Base-by-base conservation (phyloP, 1,140 invertebrate genomes). In the Theocolax elegans region DNA sequence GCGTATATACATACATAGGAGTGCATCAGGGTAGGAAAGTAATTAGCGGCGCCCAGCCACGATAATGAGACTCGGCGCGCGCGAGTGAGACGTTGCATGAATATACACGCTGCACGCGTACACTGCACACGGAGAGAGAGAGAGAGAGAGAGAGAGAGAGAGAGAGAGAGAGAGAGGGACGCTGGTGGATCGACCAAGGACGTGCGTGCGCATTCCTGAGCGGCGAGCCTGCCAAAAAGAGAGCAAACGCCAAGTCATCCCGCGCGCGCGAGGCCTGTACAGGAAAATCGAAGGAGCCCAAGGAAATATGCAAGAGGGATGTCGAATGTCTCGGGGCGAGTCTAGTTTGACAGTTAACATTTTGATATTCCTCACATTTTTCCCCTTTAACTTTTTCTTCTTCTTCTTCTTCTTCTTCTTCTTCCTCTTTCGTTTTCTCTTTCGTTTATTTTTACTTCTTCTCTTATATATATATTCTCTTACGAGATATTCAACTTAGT, bases 11-110 rank as follows among this genome's bases (percentile, higher is more conserved):
- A 49, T 23, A 10, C 19, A 49, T 23, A 49, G 48, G 2, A 53
- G 51, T 12, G 40, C 2, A 4, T 1, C 15, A 19, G 1, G 8
- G 29, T 17, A 67, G 29, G 53, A 58, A 67, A 67, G 38, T 67
- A 67, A 67, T 67, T 67, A 67, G 40, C 29, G 53, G 51, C 65
- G 53, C 51, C 40, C 64, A 65, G 38, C 35, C n/a, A 44, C 23
- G 63, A 56, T 66, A 66, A 66, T 66, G 63, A 66, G 63, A 42
- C 49, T 12, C 51, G 23, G 3, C 1, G 3, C 27, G 40, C 7
- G 15, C 23, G 44, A 59, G 17, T 12, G 17, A 69, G 49, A 54
- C 48, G 46, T 31, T 46, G 49, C 59, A 63, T 70, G 63, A 70
- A 70, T 70, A 63, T 59, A 17, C 67, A 25, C 46, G 35, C 49